phyloP scores from a whole-genome alignment of 1,140 invertebrate species.

The Babylonia areolata region DNA sequence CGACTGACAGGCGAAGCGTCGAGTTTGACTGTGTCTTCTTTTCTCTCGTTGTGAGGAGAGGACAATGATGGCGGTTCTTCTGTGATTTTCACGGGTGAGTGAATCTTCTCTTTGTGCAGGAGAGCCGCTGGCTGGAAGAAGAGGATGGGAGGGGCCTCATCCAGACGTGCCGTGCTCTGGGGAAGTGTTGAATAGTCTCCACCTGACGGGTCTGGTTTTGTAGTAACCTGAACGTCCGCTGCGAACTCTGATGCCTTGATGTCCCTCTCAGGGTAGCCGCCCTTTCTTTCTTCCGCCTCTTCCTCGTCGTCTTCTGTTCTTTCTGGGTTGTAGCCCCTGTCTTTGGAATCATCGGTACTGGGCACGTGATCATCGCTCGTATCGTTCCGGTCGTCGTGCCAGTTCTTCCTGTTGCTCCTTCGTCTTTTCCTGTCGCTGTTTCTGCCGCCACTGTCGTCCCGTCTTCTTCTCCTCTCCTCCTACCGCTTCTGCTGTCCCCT shows the following conservation, averaged over 20 bases:
- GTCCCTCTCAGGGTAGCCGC: neutral
- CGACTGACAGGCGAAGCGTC: neutral
- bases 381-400: neutral
- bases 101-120: neutral
- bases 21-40: neutral
- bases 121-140: conserved; percentile 17
- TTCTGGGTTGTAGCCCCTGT: neutral
- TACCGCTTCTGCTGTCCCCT: neutral
- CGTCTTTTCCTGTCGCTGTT: conserved; percentile 6
- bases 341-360: neutral
- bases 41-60: neutral
- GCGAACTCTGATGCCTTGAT: neutral
- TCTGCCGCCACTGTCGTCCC: neutral
- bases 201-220: neutral
- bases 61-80: neutral
- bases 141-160: neutral
- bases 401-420: no score
- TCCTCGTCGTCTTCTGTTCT: neutral
- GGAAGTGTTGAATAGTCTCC: neutral
- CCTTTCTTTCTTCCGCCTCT: neutral
- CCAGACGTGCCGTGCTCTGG: neutral
- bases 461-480: neutral
- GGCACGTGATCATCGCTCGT: neutral
- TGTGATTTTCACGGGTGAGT: neutral
- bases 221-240: neutral